phyloP scores from a whole-genome alignment of 2,888 invertebrate genomes.

The Drosophila fungiperda region DNA sequence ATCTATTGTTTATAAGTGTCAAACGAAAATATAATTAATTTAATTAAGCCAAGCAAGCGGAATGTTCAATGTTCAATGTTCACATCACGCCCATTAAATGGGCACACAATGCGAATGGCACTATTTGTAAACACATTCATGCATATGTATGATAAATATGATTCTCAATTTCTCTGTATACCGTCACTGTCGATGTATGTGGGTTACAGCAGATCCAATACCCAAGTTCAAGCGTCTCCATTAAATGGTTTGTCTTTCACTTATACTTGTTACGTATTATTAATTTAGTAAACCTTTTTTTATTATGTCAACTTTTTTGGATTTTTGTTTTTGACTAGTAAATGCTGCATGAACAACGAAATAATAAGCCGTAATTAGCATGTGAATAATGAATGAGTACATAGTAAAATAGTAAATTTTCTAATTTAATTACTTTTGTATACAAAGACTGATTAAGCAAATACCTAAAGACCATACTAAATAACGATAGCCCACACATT shows the following conservation, averaged over 20 bases:
- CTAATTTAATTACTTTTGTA: constrained; percentile 71
- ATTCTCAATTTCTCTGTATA: constrained; percentile 36
- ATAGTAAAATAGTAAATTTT: constrained; percentile 60
- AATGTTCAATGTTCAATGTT: constrained; percentile 51
- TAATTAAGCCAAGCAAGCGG: constrained; percentile 51
- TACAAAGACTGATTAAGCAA: constrained; percentile 77
- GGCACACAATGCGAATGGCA: constrained; percentile 30
- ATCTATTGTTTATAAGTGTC: constrained; percentile 69
- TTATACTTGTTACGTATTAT: constrained; percentile 27
- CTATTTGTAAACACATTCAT: constrained; percentile 9
- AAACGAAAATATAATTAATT: constrained; percentile 71
- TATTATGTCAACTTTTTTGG: neutral
- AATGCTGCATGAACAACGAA: constrained; percentile 57
- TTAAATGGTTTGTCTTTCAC: constrained; percentile 51
- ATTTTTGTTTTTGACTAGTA: constrained; percentile 27
- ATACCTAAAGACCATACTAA: constrained; percentile 39
- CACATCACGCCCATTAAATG: constrained; percentile 36
- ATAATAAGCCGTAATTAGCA: constrained; percentile 21
- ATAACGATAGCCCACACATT: constrained; percentile 45
- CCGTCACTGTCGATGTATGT: constrained; percentile 2
- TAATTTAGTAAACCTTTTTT: constrained; percentile 22
- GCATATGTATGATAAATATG: constrained; percentile 21
- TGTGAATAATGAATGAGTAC: constrained; percentile 28
- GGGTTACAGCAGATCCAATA: constrained; percentile 32
- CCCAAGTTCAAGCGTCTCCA: constrained; percentile 45